These are phyloP conservation scores for Clangula hyemalis DNA, from an alignment of 2,797 vertebrate species.

Conservation along the genomic window DNA sequence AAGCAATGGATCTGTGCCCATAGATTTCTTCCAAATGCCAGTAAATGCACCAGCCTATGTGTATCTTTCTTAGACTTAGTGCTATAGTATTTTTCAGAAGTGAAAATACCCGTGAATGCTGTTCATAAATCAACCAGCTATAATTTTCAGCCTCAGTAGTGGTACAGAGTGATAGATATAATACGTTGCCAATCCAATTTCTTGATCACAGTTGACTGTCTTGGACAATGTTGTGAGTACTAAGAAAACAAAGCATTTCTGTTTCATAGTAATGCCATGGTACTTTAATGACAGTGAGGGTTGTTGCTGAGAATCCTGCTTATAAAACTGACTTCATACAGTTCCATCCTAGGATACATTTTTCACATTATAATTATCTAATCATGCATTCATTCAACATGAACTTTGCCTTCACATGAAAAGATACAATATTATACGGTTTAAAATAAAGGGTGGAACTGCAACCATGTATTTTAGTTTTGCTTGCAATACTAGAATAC, in stretches of 20 bases:
- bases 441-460: not conserved
- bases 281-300: not conserved
- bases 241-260: slow-evolving; percentile 30
- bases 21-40: not conserved
- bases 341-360: not conserved
- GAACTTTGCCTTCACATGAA: not conserved
- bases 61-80: not conserved
- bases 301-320: not conserved
- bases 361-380: slow-evolving; percentile 43
- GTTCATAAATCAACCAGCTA: not conserved
- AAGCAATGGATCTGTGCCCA: not conserved
- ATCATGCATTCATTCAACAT: slow-evolving; percentile 38
- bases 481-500: not conserved
- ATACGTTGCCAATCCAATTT: not conserved
- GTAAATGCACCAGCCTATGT: not conserved
- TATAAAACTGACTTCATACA: slow-evolving; percentile 14
- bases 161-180: not conserved
- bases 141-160: not conserved
- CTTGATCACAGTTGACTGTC: slow-evolving; percentile 12
- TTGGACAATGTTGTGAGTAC: not conserved
- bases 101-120: not conserved
- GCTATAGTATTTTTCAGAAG: not conserved
- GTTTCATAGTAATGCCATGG: not conserved
- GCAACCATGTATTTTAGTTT: slow-evolving; percentile 19
- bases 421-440: not conserved